A percentile compares a stretch with the other conserved stretches of the same genome.
phyloP scores from a whole-genome alignment of 2,888 invertebrate genomes.

The Cephonodes hylas region DNA sequence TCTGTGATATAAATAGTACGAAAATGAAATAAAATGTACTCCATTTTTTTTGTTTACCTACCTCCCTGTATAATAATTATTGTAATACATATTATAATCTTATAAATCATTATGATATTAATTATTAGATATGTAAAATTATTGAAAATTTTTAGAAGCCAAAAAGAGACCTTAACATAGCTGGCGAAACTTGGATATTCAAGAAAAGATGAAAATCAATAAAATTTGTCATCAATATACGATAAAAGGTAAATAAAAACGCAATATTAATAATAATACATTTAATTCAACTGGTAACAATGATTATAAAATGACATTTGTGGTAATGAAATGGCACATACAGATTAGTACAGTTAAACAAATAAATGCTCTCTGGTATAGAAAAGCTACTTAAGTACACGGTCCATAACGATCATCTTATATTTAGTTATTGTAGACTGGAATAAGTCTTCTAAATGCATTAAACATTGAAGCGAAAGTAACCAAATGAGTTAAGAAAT shows the following conservation, averaged over 20 bases:
- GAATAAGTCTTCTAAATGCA: neutral
- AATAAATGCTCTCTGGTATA: constrained; percentile 1
- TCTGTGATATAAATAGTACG: constrained; percentile 4
- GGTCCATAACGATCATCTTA: neutral
- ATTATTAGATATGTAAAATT: too few species aligned
- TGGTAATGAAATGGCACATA: constrained; percentile 45
- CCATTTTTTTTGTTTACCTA: neutral
- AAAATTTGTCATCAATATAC: too few species aligned
- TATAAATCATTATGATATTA: too few species aligned
- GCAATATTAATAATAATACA: constrained; percentile 14
- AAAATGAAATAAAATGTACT: constrained; percentile 1
- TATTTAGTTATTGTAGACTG: neutral
- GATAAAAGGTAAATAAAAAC: neutral
- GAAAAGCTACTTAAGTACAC: constrained; percentile 13
- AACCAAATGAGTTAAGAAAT: neutral
- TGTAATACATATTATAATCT: neutral
- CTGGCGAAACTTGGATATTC: too few species aligned
- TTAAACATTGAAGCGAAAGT: neutral
- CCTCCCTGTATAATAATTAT: neutral
- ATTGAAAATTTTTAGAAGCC: too few species aligned
- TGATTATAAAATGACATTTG: constrained; percentile 40
- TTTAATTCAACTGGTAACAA: constrained; percentile 49
- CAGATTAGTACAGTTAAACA: constrained; percentile 14
- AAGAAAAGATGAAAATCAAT: neutral
- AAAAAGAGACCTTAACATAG: too few species aligned